phyloP scores from a whole-genome alignment of 2,113 vertebrate species.

The Hystrix cristata region DNA sequence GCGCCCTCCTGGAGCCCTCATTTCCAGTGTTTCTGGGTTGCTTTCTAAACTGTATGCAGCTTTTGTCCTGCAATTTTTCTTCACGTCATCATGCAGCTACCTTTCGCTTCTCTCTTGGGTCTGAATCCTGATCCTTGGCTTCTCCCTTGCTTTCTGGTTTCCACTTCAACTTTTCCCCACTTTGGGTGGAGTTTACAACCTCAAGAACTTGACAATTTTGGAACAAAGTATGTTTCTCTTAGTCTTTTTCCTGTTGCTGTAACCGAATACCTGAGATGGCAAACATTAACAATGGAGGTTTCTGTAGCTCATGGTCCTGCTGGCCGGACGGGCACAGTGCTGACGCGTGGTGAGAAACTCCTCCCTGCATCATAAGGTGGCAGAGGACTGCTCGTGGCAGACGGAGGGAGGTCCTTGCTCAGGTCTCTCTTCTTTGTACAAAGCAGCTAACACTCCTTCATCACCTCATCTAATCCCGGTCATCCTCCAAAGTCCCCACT shows the following conservation, averaged over 20 bases:
- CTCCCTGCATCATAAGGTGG: not conserved
- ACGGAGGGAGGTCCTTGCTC: not conserved
- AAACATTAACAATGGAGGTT: not conserved
- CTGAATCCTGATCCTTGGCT: not conserved
- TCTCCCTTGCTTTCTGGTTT: constrained; percentile 48
- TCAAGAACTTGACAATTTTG: not conserved
- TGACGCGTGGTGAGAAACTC: not conserved
- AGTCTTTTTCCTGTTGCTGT: not conserved
- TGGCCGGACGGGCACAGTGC: not conserved
- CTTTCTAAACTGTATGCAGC: not conserved
- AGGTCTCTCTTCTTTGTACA: not conserved
- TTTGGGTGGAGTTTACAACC: not conserved
- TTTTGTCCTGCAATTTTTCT: not conserved
- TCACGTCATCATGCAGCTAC: not conserved
- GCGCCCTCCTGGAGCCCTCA: not conserved
- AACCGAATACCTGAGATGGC: not conserved
- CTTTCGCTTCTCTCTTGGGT: not conserved
- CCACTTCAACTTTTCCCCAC: not conserved
- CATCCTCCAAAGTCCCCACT: too few species aligned
- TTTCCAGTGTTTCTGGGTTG: not conserved
- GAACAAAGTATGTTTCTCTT: not conserved
- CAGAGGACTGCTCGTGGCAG: too few species aligned
- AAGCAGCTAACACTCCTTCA: not conserved
- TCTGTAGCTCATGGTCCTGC: not conserved
- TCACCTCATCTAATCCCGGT: not conserved